Evolutionary conservation across 2,113 vertebrate species (phyloP).

Genomic region (Cephalopholis sonnerati): DNA sequence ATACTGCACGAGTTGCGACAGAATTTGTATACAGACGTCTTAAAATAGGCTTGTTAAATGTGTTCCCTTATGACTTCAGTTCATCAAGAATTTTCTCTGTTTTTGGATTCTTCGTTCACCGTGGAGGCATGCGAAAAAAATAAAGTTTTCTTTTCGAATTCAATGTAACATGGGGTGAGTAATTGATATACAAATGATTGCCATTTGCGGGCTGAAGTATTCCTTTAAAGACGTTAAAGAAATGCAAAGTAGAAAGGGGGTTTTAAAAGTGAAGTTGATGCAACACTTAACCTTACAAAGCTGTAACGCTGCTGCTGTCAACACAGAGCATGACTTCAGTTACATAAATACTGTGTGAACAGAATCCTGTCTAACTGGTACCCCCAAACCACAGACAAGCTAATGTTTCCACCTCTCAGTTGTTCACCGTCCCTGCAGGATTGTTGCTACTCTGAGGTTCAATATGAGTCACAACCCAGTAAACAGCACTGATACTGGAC

Average conservation of each 20-base stretch:
- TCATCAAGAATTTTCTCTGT: too few relatives aligned
- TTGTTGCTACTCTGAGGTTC: neutral
- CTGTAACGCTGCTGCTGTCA: slow-evolving; percentile 4
- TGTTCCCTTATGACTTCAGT: too few relatives aligned
- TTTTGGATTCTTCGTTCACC: too few relatives aligned
- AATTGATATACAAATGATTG: too few relatives aligned
- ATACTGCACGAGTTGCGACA: too few relatives aligned
- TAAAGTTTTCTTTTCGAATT: too few relatives aligned
- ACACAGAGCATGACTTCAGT: neutral
- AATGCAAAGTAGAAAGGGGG: neutral
- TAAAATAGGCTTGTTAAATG: too few relatives aligned
- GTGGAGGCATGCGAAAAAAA: too few relatives aligned
- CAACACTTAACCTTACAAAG: neutral
- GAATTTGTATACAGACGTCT: too few relatives aligned
- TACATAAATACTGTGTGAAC: slow-evolving; percentile 39
- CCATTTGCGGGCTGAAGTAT: too few relatives aligned
- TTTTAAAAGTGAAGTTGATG: neutral
- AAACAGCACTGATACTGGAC: neutral
- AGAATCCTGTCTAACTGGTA: slow-evolving; percentile 68
- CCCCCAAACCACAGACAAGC: slow-evolving; percentile 9
- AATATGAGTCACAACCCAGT: neutral
- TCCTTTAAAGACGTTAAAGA: neutral
- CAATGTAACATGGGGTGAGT: too few relatives aligned
- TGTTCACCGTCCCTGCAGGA: slow-evolving; percentile 18
- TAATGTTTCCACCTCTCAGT: slow-evolving; percentile 23